Base-by-base conservation (phyloP, 2,797 vertebrate species). In the Staurois parvus region DNA sequence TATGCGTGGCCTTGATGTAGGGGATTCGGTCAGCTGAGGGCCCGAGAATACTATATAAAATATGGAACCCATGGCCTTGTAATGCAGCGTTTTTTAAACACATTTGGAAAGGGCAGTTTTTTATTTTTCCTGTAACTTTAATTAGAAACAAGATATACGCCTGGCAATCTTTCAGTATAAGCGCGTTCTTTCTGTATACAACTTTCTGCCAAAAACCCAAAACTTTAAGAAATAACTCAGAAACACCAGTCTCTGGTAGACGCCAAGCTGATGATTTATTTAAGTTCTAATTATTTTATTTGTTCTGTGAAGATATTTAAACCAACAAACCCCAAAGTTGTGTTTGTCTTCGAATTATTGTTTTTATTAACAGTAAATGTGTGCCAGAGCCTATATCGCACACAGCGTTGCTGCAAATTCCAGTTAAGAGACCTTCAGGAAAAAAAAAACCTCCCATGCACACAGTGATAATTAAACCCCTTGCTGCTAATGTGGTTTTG, bases 191-290 rank as follows among this genome's bases (percentile, higher is more conserved):
- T 29, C 64, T 28, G 64, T 29, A 29, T 12, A 12, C 10, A 64
- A 26, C n/a, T 64, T 24, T 1, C 48, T 24, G 59, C 59, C 59
- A 64, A 64, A 26, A 26, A 1, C 8, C 64, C 64, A 45, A 26
- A 42, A 72, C 70, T 26, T 12, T n/a, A 30, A n/a, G 28, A 42
- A 72, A 72, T 24, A 26, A 72, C 12, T 52, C 13, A 3, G 70
- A 19, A 45, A 19, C n/a, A 26, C 72, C 28, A 30, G 45, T 30
- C 42, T 64, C 24, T 24, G 12, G 3, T 28, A 32, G 45, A 75
- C 26, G 45, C 40, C 73, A 75, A 75, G 73, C 40, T 7, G 4
- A 30, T 74, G 72, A 52, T 74, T 74, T 45, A 48, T 52, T 74
- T 48, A 28, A 74, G 4, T 52, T 74, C 1, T 74, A 17, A 74